These are phyloP conservation scores for Dendrocincla fuliginosa DNA, from an alignment of 2,797 vertebrate genomes.

Conservation along the genomic window DNA sequence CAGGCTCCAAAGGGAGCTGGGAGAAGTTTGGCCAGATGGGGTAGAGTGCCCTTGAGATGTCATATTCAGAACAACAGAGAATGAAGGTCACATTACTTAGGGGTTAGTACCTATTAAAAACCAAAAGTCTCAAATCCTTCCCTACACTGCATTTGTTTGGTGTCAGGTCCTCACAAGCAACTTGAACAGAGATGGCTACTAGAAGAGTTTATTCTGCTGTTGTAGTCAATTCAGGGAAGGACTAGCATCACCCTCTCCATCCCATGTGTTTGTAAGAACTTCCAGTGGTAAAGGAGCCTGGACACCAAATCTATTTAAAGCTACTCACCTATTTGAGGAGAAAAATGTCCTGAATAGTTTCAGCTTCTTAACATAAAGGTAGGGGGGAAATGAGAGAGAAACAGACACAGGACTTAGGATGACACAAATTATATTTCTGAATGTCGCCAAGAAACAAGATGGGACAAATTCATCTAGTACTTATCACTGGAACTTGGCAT, in stretches of 20 bases:
- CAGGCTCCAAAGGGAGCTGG: neutral
- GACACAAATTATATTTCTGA: constrained; percentile 74
- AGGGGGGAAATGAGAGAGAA: neutral
- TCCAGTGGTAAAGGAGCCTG: neutral
- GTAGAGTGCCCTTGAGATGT: rapidly evolving
- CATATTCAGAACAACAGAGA: neutral
- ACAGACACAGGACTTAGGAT: neutral
- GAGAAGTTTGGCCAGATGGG: neutral
- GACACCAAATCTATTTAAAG: neutral
- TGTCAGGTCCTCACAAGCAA: neutral
- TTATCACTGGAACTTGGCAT: constrained; percentile 43
- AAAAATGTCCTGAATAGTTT: neutral
- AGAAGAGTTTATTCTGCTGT: neutral
- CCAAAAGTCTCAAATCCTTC: neutral
- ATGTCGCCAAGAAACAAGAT: constrained; percentile 59
- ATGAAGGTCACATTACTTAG: neutral
- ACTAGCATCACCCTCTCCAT: neutral
- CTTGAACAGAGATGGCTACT: neutral
- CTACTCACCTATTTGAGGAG: neutral
- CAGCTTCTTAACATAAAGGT: neutral
- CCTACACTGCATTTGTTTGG: neutral
- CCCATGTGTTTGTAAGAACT: neutral
- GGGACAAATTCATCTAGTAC: constrained; percentile 60
- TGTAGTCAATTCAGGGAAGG: neutral
- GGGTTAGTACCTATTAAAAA: neutral